Percentiles rank a stretch among this genome's conserved stretches.
phyloP scores from a whole-genome alignment of 2,797 vertebrate genomes.

The Myotis findleyi region DNA sequence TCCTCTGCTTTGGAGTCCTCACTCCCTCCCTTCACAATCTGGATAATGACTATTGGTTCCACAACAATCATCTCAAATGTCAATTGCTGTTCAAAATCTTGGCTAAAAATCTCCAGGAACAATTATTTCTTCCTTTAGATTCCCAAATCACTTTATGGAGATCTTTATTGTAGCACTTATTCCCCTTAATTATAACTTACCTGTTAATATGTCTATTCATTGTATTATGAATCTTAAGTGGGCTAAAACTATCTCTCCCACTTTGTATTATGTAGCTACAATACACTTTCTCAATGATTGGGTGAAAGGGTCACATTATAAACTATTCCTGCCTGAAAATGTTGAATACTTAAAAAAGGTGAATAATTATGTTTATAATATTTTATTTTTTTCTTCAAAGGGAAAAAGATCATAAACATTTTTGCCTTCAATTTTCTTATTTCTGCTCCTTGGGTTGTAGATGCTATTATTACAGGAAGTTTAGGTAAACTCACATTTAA shows the following conservation, averaged over 20 bases:
- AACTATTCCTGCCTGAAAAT: conserved; percentile 11
- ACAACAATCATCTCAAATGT: neutral
- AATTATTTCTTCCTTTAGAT: neutral
- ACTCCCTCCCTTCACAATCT: neutral
- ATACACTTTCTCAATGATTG: neutral
- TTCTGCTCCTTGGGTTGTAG: neutral
- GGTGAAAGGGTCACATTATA: conserved; percentile 21
- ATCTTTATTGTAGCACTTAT: neutral
- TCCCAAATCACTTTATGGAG: neutral
- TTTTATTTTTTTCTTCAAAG: neutral
- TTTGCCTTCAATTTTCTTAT: neutral
- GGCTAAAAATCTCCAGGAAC: neutral
- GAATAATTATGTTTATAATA: neutral
- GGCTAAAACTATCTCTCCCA: neutral
- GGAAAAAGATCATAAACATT: neutral
- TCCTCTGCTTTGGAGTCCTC: neutral
- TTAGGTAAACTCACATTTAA: neutral
- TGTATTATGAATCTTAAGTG: neutral
- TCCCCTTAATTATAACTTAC: conserved; percentile 45
- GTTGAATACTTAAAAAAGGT: conserved; percentile 14
- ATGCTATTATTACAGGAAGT: neutral
- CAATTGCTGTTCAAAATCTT: neutral
- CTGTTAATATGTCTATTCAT: neutral
- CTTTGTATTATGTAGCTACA: neutral
- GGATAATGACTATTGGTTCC: neutral